Base-by-base conservation (phyloP, 1,140 invertebrate species). In the Papilio aristodemus region DNA sequence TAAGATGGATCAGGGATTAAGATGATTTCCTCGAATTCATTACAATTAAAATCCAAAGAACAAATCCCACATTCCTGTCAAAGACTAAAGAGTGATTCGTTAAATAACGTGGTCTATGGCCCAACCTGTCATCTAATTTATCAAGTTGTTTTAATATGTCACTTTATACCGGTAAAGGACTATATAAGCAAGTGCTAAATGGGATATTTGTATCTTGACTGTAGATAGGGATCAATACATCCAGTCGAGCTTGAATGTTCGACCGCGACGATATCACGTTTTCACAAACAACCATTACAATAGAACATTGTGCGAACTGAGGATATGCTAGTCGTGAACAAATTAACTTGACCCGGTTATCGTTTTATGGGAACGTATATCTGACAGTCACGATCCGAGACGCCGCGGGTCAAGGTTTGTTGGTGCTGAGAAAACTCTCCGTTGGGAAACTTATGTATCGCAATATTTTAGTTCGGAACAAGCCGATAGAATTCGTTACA, bases 261-360 rank as follows among this genome's bases (percentile, higher is more conserved):
- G 22, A 54, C 46, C 9, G 17, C 3, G 10, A 54, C 19, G 19
- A 10, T 54, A 54, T 54, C 46, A 54, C 17, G 43, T 46, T 19
- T 54, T 54, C 10, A 22, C 9, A 22, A 25, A 54, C 0, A 39
- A 1, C 38, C 41, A 43, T 13, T 17, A 54, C 19, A 54, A 25
- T 54, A 54, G 8, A 22, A 4, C 10, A 39, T 39, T 39, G 19
- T 25, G 22, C 6, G 2, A 32, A 54, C 19, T 54, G 46, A 54
- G 11, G 46, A 54, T 54, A 22, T 32, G 27, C 27, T 32, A 32
- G 27, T 32, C 27, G 46, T 54, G 46, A 54, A 54, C 46, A 54
- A 54, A 54, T 54, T 54, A 54, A 54, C 46, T 54, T 54, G 46
- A 54, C 46, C 46, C 19, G 46, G n/a, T 54, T 54, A 54, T 54